Evolutionary conservation across 2,113 vertebrate species (phyloP).

Genomic region (Tringa solitaria): DNA sequence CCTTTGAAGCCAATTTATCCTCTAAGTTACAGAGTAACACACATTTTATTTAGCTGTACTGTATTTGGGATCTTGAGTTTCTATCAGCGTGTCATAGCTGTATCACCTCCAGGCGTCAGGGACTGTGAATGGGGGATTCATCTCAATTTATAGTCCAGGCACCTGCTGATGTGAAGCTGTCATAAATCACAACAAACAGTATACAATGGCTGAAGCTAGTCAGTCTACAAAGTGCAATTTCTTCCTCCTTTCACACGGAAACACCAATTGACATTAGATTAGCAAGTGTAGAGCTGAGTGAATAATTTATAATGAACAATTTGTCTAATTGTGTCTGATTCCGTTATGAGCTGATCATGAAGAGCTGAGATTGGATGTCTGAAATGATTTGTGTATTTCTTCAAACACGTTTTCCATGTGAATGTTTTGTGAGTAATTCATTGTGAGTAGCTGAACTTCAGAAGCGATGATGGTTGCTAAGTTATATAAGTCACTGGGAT

Average conservation of each 20-base stretch:
- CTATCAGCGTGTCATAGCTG: neutral
- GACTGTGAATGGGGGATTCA: neutral
- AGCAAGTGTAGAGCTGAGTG: neutral
- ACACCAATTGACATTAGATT: neutral
- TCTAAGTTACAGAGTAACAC: neutral
- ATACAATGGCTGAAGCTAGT: neutral
- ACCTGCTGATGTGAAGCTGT: neutral
- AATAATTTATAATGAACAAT: slow-evolving; percentile 11
- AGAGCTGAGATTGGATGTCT: neutral
- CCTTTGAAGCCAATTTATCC: neutral
- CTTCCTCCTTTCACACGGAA: neutral
- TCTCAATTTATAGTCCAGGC: neutral
- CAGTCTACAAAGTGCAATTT: neutral
- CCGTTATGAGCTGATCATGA: neutral
- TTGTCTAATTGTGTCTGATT: slow-evolving; percentile 24
- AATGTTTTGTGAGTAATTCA: neutral
- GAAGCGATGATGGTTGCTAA: neutral
- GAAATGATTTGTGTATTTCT: neutral
- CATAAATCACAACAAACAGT: neutral
- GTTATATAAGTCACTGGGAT: neutral
- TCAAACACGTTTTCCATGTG: neutral
- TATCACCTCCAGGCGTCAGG: neutral
- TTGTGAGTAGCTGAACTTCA: neutral
- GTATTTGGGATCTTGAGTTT: neutral
- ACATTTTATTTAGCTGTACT: neutral